Conservation (phyloP, 1,140 invertebrate species). For the Drosophila miranda region DNA sequence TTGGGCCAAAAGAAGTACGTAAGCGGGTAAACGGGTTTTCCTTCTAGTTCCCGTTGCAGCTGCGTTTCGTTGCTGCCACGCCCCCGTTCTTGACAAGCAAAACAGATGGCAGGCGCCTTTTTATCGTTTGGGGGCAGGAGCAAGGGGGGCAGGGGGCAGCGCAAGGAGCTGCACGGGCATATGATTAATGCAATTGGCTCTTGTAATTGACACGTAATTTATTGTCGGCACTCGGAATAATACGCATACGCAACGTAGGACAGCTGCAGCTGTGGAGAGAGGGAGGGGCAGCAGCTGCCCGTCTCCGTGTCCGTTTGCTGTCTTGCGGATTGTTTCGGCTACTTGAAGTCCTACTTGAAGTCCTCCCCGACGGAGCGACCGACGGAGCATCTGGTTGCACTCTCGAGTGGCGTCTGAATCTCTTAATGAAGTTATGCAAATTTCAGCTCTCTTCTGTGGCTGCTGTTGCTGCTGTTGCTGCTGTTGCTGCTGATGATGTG, state of each 20-base stretch:
- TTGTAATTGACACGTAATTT: slow-evolving; percentile 80
- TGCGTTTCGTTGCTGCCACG: slow-evolving; percentile 48
- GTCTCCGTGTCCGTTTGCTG: slow-evolving; percentile 28
- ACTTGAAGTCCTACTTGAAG: slow-evolving; percentile 41
- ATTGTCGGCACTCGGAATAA: slow-evolving; percentile 57
- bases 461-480: slow-evolving; percentile 27
- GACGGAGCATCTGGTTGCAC: slow-evolving; percentile 41
- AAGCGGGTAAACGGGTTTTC: slow-evolving; percentile 62
- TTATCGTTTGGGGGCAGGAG: slow-evolving; percentile 33
- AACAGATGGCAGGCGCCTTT: slow-evolving; percentile 70
- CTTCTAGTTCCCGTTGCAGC: slow-evolving; percentile 60
- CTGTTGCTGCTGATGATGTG: slow-evolving; percentile 41
- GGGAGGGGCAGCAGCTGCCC: slow-evolving; percentile 38
- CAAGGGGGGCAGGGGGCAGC: slow-evolving; percentile 34
- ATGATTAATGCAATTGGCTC: slow-evolving; percentile 80
- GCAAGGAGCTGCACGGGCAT: too few species aligned
- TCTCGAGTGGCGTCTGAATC: slow-evolving; percentile 45
- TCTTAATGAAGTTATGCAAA: slow-evolving; percentile 75
- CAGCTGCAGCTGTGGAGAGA: slow-evolving; percentile 54
- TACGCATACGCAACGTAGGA: slow-evolving; percentile 67
- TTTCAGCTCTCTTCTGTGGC: slow-evolving; percentile 46
- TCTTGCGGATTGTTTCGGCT: slow-evolving; percentile 33
- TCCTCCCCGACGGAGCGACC: background rate
- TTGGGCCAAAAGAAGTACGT: slow-evolving; percentile 28
- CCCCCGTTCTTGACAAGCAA: slow-evolving; percentile 75